Base-by-base conservation (phyloP, 1,140 invertebrate genomes). In the Cheumatopsyche charites region DNA sequence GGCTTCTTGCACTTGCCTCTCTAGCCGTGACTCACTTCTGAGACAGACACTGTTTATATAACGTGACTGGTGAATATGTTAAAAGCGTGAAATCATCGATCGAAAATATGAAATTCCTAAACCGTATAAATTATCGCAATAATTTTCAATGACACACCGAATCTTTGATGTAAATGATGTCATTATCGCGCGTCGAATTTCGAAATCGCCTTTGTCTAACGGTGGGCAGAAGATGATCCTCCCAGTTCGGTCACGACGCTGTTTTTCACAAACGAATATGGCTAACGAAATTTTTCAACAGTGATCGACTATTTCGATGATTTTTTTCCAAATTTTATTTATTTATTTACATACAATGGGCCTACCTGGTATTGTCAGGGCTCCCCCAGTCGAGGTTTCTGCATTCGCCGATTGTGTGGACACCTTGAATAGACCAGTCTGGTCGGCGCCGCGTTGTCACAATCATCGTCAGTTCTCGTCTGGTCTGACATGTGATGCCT, bases 401-500 rank as follows among this genome's bases (percentile, higher is more conserved):
- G 45, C 45, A 17, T 47, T 47, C 47, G 19, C 47, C 15, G 29
- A 36, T 36, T 36, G 29, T n/a, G n/a, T 19, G 47, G 47, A 17
- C 47, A 52, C 19, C 47, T 52, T 17, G 47, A 52, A 15, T 52
- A 52, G 47, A 47, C 15, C 15, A 52, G 47, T 52, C 47, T 52
- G 4, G 47, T 52, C 15, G 47, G 47, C 47, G 15, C 47, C 47
- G 47, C 15, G 47, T 19, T 52, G n/a, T 52, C 29, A 36, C 29
- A 36, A 36, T 36, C 29, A 36, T 36, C 47, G 47, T 52, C 47
- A 17, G 29, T 3, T 36, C 29, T 36, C 29, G 29, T 36, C 29
- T 36, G 13, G 19, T 52, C 47, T 1, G 15, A 17, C 47, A 17
- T 19, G 47, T 15, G 47, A 52, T 52, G 15, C 47, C 47, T 7